Evolutionary conservation across 1,140 invertebrate genomes (phyloP).

Genomic region (Leptinotarsa defecta): DNA sequence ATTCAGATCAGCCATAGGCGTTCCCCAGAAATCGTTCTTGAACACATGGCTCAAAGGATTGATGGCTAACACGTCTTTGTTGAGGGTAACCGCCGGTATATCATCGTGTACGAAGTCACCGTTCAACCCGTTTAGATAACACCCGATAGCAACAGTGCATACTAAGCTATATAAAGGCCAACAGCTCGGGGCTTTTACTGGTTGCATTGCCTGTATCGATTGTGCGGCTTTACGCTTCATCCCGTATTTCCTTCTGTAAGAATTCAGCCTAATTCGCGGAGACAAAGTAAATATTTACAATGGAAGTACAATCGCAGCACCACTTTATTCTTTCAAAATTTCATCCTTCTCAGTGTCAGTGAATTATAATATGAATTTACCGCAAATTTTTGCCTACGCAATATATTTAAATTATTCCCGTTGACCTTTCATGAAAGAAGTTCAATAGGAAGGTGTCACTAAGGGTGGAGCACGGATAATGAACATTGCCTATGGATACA

Average conservation of each 20-base stretch:
- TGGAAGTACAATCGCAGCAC: not conserved
- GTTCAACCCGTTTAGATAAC: constrained; percentile 77
- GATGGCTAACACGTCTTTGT: constrained; percentile 78
- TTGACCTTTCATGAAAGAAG: not conserved
- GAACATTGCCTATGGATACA: not conserved
- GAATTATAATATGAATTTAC: not conserved
- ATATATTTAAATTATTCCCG: not conserved
- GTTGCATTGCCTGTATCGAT: constrained; percentile 33
- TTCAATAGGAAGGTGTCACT: not conserved
- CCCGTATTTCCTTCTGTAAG: not conserved
- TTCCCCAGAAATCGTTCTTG: constrained; percentile 90
- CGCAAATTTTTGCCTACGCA: not conserved
- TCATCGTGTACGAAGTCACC: constrained; percentile 93
- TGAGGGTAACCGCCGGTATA: constrained; percentile 82
- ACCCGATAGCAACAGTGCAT: constrained; percentile 66
- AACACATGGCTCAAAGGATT: constrained; percentile 70
- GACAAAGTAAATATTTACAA: not conserved
- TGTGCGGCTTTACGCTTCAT: constrained; percentile 12
- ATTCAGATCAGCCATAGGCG: constrained; percentile 79
- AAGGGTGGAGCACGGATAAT: not conserved
- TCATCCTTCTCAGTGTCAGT: not conserved
- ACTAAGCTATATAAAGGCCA: constrained; percentile 64
- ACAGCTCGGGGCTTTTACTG: constrained; percentile 26
- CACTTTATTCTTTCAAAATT: not conserved
- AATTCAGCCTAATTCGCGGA: not conserved